Evolutionary conservation across 2,888 invertebrate genomes (phyloP).

Genomic region (Drosophila prolongata): DNA sequence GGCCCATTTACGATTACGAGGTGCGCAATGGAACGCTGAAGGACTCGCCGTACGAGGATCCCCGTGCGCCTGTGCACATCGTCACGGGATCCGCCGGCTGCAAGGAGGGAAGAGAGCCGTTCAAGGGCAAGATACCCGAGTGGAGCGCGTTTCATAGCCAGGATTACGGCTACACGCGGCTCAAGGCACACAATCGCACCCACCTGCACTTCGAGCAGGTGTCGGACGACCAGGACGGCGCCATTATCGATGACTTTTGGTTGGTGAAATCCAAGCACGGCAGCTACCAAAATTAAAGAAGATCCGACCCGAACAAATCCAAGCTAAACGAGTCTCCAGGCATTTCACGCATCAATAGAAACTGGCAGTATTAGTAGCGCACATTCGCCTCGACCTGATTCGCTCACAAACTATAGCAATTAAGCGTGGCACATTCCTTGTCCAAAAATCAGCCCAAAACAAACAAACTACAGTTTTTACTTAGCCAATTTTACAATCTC

Average conservation of each 20-base stretch:
- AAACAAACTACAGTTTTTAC: constrained; percentile 28
- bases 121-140: constrained; percentile 86
- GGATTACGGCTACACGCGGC: constrained; percentile 96
- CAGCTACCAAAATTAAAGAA: constrained; percentile 57
- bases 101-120: constrained; percentile 92
- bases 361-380: constrained; percentile 65
- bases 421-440: constrained; percentile 27
- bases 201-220: constrained; percentile 96
- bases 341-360: constrained; percentile 22
- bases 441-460: background rate
- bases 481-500: constrained; percentile 46
- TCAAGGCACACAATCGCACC: constrained; percentile 91
- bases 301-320: background rate
- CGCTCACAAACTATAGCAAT: constrained; percentile 23
- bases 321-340: constrained; percentile 33
- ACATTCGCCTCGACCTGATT: constrained; percentile 50
- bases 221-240: constrained; percentile 89
- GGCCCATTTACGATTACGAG: constrained; percentile 95
- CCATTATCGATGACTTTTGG: constrained; percentile 89
- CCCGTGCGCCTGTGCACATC: constrained; percentile 95
- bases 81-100: constrained; percentile 96
- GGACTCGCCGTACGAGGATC: constrained; percentile 86
- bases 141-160: constrained; percentile 94
- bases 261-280: constrained; percentile 86
- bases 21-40: constrained; percentile 87